phyloP scores from a whole-genome alignment of 1,140 invertebrate genomes.

The Drosophila insularis region DNA sequence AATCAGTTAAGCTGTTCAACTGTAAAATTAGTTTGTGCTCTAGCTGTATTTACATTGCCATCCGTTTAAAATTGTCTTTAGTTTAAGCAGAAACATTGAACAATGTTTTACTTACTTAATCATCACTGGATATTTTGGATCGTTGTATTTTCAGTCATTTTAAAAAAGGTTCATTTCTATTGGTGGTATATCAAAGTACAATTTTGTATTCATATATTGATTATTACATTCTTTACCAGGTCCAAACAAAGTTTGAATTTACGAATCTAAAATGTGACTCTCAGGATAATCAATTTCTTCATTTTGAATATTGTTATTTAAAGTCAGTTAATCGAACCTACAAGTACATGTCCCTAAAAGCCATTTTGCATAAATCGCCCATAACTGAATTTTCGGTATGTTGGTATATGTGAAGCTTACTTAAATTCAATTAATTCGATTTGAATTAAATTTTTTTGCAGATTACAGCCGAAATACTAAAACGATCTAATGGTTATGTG shows the following conservation, averaged over 20 bases:
- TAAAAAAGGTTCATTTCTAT: background rate
- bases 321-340: constrained; percentile 16
- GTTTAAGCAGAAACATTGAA: background rate
- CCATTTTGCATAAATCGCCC: background rate
- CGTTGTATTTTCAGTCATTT: background rate
- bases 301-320: constrained; percentile 6
- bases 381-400: constrained; percentile 4
- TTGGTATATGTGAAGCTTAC: background rate
- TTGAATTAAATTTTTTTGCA: background rate
- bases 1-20: background rate
- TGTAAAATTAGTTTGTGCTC: background rate
- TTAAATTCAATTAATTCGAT: background rate
- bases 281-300: background rate
- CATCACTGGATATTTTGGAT: no score
- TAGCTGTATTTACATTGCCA: background rate
- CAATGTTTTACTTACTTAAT: background rate
- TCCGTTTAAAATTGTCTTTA: background rate
- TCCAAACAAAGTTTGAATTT: background rate
- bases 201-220: background rate
- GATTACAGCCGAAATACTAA: background rate
- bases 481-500: constrained; percentile 9
- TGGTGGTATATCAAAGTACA: background rate
- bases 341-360: constrained; percentile 13
- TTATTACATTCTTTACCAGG: no score
- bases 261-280: constrained; percentile 10